Conservation (phyloP, 2,888 invertebrate species). For the Dinocampus coccinellae region DNA sequence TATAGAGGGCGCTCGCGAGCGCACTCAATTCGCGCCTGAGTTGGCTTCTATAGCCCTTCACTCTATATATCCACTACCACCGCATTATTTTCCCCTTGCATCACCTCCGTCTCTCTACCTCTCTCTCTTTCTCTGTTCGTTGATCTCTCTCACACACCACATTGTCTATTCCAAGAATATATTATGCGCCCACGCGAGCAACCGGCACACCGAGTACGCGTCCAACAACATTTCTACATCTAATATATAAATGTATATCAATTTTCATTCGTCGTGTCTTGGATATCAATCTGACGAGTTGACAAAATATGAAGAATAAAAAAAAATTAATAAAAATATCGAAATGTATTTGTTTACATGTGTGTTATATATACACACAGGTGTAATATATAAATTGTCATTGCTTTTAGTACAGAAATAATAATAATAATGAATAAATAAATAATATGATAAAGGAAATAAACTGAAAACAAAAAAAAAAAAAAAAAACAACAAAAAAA, state of each 20-base stretch:
- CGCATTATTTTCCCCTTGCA: conserved; percentile 16
- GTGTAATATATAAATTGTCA: too few species aligned
- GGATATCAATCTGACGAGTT: background rate
- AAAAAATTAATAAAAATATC: background rate
- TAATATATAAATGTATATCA: background rate
- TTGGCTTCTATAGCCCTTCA: conserved; percentile 55
- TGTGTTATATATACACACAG: background rate
- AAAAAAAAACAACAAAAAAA: background rate
- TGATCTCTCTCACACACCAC: conserved; percentile 63
- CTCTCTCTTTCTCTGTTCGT: conserved; percentile 7
- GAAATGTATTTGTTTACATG: background rate
- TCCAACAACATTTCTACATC: conserved; percentile 11
- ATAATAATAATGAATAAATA: too few species aligned
- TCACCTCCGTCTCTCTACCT: background rate
- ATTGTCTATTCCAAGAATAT: conserved; percentile 66
- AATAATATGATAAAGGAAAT: background rate
- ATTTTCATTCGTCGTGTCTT: conserved; percentile 13
- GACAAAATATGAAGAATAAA: too few species aligned
- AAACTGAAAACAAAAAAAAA: background rate
- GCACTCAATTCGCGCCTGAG: conserved; percentile 56
- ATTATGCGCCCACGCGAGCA: conserved; percentile 64
- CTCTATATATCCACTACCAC: conserved; percentile 3
- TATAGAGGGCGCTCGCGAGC: conserved; percentile 51
- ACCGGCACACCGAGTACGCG: conserved; percentile 46
- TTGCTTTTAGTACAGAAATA: too few species aligned